Evolutionary conservation across 2,113 vertebrate species (phyloP).

Genomic region (Leiothrix lutea): DNA sequence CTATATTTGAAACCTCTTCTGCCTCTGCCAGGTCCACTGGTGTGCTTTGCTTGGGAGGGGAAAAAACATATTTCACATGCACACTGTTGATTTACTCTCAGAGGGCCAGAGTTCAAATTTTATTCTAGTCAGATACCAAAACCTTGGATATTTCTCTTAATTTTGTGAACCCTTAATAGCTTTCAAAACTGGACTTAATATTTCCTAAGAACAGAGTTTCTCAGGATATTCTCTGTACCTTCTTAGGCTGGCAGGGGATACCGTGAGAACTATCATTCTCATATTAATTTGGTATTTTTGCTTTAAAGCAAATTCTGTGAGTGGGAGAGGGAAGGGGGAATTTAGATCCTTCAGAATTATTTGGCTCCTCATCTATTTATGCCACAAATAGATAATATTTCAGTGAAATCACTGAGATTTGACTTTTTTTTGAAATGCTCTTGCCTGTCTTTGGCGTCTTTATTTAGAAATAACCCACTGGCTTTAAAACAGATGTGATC

Average conservation of each 20-base stretch:
- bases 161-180: neutral
- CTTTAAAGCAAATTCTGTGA: slow-evolving; percentile 48
- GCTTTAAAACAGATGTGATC: neutral
- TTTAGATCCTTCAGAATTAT: slow-evolving; percentile 37
- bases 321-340: slow-evolving; percentile 46
- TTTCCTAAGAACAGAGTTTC: slow-evolving; percentile 1
- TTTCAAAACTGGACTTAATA: neutral
- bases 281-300: slow-evolving; percentile 39
- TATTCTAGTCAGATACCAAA: neutral
- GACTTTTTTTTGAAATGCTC: neutral
- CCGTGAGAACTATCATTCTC: slow-evolving; percentile 24
- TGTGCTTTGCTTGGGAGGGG: neutral
- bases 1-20: slow-evolving; percentile 4
- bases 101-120: neutral
- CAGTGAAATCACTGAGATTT: neutral
- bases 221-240: slow-evolving; percentile 7
- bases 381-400: slow-evolving; percentile 50
- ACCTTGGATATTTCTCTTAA: neutral
- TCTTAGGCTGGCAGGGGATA: slow-evolving; percentile 19
- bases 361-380: slow-evolving; percentile 9
- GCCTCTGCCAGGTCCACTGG: neutral
- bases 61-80: neutral
- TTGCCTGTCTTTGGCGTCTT: neutral
- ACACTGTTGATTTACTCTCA: neutral
- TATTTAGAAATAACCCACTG: neutral